Base-by-base conservation (phyloP, 2,113 vertebrate species). In the Marcusenius ussheri region DNA sequence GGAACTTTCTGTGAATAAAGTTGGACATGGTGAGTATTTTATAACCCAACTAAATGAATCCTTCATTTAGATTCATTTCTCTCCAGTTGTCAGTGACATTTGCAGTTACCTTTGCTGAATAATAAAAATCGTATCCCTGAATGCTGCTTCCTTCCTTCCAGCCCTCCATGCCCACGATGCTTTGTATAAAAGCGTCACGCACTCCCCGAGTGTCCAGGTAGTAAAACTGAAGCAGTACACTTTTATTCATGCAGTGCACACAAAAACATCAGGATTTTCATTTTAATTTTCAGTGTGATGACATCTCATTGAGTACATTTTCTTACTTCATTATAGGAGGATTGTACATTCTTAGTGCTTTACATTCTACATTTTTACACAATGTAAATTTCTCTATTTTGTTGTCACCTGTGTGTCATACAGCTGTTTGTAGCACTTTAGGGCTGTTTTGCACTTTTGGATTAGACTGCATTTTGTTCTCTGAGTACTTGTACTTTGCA, bases 1-100 rank as follows among this genome's bases (percentile, higher is more conserved):
- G 58, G 96, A 98, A 92, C 96, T 91, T 15, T 97, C 98, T 0
- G 10, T 99, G 83, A 98, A 99, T 94, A 99, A 99, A 96, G 96
- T 99, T 17, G 98, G 97, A 88, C 98, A 99, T 0, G 98, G 98
- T 99, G 93, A 90, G 96, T 89, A n/a, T 51, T 89, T 50, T 13
- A 53, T n/a, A 45, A 46, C 47, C 53, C 31, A 10, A 27, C 15
- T 85, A 70, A 70, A 70, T 70, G 10, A 66, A 27, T 27, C 62
- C 15, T 53, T 15, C 9, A 7, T 17, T 50, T 50, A 50, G 31
- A 77, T 39, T 50, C 5, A 49, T 53, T 86, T 27, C 83, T 13
- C 6, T 50, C 70, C 70, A 39, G 13, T 39, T 39, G 70, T 39
- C 70, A 39, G 11, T 7, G 13, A 17, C 27, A 19, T 42, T 42